Base-by-base conservation (phyloP, 1,140 invertebrate species). In the Diorhabda sublineata region DNA sequence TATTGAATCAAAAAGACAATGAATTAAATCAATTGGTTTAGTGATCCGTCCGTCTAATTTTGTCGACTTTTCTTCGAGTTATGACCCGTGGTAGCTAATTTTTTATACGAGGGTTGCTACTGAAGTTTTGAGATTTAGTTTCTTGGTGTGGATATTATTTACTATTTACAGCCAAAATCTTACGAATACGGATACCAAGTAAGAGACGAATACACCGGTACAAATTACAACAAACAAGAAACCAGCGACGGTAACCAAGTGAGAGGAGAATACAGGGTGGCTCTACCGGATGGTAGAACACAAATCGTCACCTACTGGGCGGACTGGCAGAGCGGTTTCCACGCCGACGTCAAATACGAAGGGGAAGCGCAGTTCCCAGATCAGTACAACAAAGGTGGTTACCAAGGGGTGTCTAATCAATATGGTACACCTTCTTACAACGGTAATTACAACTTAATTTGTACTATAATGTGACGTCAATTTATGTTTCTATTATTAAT, bases 111-210 rank as follows among this genome's bases (percentile, higher is more conserved):
- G 26, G 26, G 26, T 26, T 26, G 26, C 26, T 26, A 26, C 26
- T 26, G 11, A 11, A 11, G 11, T 0, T 11, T 11, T 11, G 26
- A 26, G 26, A 26, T 26, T 26, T 26, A 26, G 26, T 42, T 5
- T 43, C 11, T 2, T 9, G 42, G 58, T 9, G 5, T 68, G 5
- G 11, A 42, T 68, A 45, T 26, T 26, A 26, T 26, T 60, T 41
- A 7, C 67, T 57, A 52, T 64, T 85, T 85, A 41, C 81, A 91
- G 90, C 88, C 90, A 9, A 90, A 91, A 77, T 87, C 90, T 0
- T 93, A 92, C 79, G 89, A 91, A 75, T 93, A 92, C 74, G 90
- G 89, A 2, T 93, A 93, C 78, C 87, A 88, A 41, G 91, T 93
- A 52, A 90, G 90, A 75, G 91, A 92, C 73, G 85, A 86, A 8